phyloP scores from a whole-genome alignment of 2,888 invertebrate species.

The Acronicta alni region DNA sequence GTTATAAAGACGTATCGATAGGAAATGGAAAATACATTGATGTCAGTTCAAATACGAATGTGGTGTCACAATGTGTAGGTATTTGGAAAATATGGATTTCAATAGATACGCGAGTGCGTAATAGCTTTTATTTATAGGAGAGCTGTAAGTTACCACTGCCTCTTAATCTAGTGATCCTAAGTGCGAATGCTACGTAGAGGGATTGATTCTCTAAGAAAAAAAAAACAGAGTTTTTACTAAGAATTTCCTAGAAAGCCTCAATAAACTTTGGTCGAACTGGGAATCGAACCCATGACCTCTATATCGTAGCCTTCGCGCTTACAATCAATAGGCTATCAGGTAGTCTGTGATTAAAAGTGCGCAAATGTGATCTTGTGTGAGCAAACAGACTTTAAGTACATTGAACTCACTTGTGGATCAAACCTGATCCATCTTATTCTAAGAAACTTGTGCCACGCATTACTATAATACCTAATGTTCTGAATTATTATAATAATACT shows the following conservation, averaged over 20 bases:
- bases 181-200: too few relatives aligned
- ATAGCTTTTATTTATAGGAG: not conserved
- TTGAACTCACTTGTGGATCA: not conserved
- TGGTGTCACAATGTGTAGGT: constrained; percentile 2
- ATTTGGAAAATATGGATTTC: constrained; percentile 2
- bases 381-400: too few relatives aligned
- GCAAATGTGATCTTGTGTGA: too few relatives aligned
- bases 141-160: not conserved
- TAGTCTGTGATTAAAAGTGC: too few relatives aligned
- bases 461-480: not conserved
- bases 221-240: too few relatives aligned
- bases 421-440: not conserved
- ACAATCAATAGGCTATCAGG: too few relatives aligned
- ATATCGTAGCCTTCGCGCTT: too few relatives aligned
- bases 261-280: too few relatives aligned
- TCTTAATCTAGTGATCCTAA: too few relatives aligned
- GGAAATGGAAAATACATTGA: constrained; percentile 37
- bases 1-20: constrained; percentile 13
- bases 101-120: not conserved
- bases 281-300: too few relatives aligned
- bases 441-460: not conserved
- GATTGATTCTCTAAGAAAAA: too few relatives aligned
- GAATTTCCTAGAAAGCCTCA: too few relatives aligned
- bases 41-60: constrained; percentile 10
- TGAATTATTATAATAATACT: not conserved